Evolutionary conservation across 2,888 invertebrate genomes (phyloP), one percentile per base, ranked within the genome.

Genomic region (Perdita meconis): DNA sequence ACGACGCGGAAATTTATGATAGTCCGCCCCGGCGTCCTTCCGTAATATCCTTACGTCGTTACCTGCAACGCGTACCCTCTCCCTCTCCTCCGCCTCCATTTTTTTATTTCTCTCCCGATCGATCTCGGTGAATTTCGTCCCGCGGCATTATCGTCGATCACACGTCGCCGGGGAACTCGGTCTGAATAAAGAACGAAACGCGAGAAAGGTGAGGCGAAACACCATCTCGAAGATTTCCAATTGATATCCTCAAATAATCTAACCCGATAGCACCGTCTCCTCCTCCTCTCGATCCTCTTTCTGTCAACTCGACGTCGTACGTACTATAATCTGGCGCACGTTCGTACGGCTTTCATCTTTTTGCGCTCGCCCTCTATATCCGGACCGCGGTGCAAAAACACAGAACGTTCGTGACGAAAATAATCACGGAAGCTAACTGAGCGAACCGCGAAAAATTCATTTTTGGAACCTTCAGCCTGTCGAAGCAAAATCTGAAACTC

Each of bases 1-100:
- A 73, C 72, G 64, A 61, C 34, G 51, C 67, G 59, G 40, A 83
- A 83, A 82, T 83, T 84, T 83, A 81, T 77, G 79, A 83, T 69
- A 79, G 81, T 53, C 78, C 64, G 51, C 55, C 44, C n/a, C 34
- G 59, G 12, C 68, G 70, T 55, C 53, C 56, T 68, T 57, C 68
- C 53, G 44, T 84, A 82, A 80, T 84, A 79, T 80, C 24, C 70
- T 80, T 75, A 65, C 60, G 57, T 57, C 56, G 69, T 78, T 77
- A 64, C 64, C 61, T 60, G 75, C 71, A 68, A 74, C 65, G 60
- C 64, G 56, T 40, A 38, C 47, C 19, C 42, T 24, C 13, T 57
- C 26, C 26, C 34, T 40, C 44, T 38, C 19, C 42, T 24, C 13
- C 61, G 36, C 26, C 34, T 38, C 42, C 65, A 26, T 57, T 61